Percentiles rank a stretch among this genome's conserved stretches.
phyloP scores from a whole-genome alignment of 2,888 invertebrate species.

The Thecophora atra region DNA sequence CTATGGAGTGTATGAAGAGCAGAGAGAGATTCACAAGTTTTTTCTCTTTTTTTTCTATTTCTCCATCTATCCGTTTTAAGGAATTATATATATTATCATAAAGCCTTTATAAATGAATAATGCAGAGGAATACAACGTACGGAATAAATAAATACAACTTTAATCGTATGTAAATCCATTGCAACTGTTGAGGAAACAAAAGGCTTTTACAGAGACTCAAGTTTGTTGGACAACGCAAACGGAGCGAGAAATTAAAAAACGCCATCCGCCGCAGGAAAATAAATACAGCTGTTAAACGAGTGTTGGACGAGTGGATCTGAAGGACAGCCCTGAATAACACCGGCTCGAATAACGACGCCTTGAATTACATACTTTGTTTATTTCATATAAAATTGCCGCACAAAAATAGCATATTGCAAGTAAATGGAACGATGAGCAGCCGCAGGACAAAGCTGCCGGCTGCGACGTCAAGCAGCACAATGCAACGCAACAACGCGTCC shows the following conservation, averaged over 20 bases:
- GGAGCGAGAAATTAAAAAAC: neutral
- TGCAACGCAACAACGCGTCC: too few species aligned
- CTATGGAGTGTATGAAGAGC: too few species aligned
- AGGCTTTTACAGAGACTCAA: neutral
- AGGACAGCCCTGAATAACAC: neutral
- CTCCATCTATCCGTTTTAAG: too few species aligned
- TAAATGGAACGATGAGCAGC: conserved; percentile 19
- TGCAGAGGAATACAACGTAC: too few species aligned
- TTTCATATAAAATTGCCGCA: conserved; percentile 25
- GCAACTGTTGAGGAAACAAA: too few species aligned
- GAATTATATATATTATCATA: too few species aligned
- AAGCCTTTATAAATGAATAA: too few species aligned
- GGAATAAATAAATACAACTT: too few species aligned
- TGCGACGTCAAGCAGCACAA: neutral
- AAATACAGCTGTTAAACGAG: neutral
- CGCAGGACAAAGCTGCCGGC: neutral
- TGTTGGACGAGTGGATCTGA: neutral
- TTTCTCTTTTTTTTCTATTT: too few species aligned
- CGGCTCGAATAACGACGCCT: conserved; percentile 5
- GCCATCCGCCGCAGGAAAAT: conserved; percentile 11
- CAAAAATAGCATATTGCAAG: conserved; percentile 1
- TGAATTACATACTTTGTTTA: conserved; percentile 1
- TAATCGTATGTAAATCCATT: too few species aligned
- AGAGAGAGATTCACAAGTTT: too few species aligned
- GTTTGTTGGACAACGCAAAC: neutral